Percentiles rank a stretch among this genome's conserved stretches.
Conservation (phyloP, 1,140 invertebrate species). For the Ceratoteleas bidentatus region DNA sequence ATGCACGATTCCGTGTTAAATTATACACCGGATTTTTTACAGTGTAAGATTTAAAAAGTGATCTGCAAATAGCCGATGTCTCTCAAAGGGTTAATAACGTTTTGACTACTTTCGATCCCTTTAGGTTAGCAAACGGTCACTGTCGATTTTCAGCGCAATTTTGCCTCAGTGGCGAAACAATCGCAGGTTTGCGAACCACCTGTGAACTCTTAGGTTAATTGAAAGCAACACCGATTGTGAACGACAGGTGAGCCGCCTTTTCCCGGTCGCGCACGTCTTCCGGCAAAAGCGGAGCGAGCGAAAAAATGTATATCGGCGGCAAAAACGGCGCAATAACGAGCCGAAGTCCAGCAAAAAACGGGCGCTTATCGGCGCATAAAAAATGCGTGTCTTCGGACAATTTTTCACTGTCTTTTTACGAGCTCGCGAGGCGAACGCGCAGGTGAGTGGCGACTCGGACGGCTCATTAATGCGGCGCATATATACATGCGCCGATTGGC, state of each 20-base stretch:
- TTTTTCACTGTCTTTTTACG: conserved; percentile 67
- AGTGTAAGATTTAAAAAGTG: too few species aligned
- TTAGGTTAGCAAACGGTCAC: too few species aligned
- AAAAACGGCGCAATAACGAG: conserved; percentile 45
- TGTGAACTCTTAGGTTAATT: conserved; percentile 65
- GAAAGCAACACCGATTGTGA: conserved; percentile 60
- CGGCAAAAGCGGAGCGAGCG: conserved; percentile 30
- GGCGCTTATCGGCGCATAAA: conserved; percentile 47
- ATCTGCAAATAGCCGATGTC: too few species aligned
- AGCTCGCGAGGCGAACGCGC: conserved; percentile 36
- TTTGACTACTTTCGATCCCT: too few species aligned
- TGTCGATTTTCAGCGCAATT: too few species aligned
- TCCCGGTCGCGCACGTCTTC: conserved; percentile 47
- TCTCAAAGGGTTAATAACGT: too few species aligned
- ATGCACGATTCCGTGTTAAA: too few species aligned
- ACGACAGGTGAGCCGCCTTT: conserved; percentile 58
- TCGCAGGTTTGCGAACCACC: conserved; percentile 42
- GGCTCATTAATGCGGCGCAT: conserved; percentile 70
- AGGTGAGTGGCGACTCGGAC: conserved; percentile 68
- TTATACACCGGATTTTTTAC: too few species aligned
- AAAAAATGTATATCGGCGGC: neutral
- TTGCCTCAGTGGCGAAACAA: too few species aligned
- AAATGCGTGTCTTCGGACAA: conserved; percentile 61
- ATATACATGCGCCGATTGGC: conserved; percentile 65
- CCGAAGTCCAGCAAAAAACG: conserved; percentile 39